Evolutionary conservation across 2,113 vertebrate species (phyloP), one percentile per base, ranked within the genome.

Genomic region (Trochalopteron elliotii): DNA sequence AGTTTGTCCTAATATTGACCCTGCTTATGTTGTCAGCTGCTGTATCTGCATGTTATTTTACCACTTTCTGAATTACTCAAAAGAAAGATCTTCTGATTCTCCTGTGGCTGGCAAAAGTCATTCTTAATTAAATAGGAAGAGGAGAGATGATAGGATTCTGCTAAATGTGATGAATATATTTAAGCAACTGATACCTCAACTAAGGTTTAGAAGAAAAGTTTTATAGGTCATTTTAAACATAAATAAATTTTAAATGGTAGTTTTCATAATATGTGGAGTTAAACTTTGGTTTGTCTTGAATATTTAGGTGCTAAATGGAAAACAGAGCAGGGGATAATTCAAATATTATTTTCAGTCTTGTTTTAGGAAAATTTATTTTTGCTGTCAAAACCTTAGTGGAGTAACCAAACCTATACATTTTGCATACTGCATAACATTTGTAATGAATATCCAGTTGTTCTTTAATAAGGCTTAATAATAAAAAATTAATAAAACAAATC

Each of bases 61-160:
- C 71, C 68, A 67, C 79, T 93, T 87, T 59, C 94, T 97, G 97
- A 97, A 95, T 97, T 97, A 97, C 95, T 96, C 95, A 97, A 72
- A 94, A 76, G 95, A 82, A 79, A 89, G 85, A 76, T 96, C 94
- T 95, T 96, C 59, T 95, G 91, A 95, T 96, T 96, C 97, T 96
- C 86, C 83, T 95, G 90, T 96, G 93, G 65, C 92, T 96, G 90
- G 93, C 89, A 65, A 94, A 97, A 97, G 70, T 93, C 96, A 97
- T 96, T 96, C 93, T 92, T 94, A 96, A 97, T 97, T 97, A 97
- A 98, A 97, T 97, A 96, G 90, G 93, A 96, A 96, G 90, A 86
- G 40, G 89, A 89, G 87, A 96, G 92, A 96, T 96, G 94, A 94
- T 84, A 97, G 93, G 87, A 94, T 97, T 97, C 91, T 96, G 71